Percentiles rank a stretch among this genome's conserved stretches.
phyloP scores from a whole-genome alignment of 2,113 vertebrate genomes.

The Tringa solitaria region DNA sequence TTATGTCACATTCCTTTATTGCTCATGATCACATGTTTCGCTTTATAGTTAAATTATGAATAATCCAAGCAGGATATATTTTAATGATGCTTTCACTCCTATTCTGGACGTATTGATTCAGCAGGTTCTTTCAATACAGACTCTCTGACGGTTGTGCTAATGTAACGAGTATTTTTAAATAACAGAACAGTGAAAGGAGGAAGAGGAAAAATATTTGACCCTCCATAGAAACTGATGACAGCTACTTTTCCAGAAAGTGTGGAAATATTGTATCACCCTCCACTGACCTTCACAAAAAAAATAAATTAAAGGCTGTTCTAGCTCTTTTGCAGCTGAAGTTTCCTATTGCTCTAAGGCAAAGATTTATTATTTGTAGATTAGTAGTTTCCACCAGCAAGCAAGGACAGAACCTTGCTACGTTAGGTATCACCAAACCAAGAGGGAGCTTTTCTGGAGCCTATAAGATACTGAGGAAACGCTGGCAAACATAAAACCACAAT shows the following conservation, averaged over 20 bases:
- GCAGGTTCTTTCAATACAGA: conserved; percentile 30
- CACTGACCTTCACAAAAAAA: background rate
- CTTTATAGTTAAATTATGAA: conserved; percentile 36
- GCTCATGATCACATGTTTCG: conserved; percentile 42
- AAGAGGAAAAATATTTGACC: conserved; percentile 8
- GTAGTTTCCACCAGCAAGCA: background rate
- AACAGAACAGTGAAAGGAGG: background rate
- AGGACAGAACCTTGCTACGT: background rate
- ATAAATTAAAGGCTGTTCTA: background rate
- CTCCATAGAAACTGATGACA: background rate
- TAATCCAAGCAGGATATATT: conserved; percentile 18
- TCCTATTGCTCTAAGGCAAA: background rate
- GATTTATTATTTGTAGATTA: background rate
- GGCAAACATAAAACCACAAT: background rate
- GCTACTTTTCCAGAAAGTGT: background rate
- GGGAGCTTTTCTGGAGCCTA: background rate
- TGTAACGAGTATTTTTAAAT: background rate
- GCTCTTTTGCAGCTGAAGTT: background rate
- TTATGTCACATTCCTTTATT: conserved; percentile 22
- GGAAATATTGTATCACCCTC: background rate
- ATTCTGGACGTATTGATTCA: conserved; percentile 31
- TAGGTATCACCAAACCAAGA: background rate
- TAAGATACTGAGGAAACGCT: background rate
- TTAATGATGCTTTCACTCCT: conserved; percentile 4
- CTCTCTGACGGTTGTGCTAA: background rate